phyloP scores from a whole-genome alignment of 1,140 invertebrate genomes.

The Bombus waltoni region DNA sequence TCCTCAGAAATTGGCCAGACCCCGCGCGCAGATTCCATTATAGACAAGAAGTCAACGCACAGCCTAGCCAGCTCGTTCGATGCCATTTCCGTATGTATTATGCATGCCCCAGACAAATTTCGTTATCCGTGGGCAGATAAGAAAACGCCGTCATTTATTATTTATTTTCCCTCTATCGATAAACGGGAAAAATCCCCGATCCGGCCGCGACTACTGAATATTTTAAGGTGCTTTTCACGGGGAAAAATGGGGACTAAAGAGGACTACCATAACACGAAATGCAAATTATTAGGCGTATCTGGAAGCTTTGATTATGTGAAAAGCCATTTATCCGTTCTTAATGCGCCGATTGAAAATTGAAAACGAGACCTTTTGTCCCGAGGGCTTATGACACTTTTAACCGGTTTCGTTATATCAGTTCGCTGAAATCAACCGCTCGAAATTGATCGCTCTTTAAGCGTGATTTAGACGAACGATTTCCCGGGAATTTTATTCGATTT shows the following conservation, averaged over 20 bases:
- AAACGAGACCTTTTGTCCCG: conserved; percentile 1
- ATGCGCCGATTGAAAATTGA: conserved; percentile 20
- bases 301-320: neutral
- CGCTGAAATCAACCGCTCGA: neutral
- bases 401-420: too few species aligned
- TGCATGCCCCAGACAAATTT: conserved; percentile 80
- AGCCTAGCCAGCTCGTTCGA: conserved; percentile 69
- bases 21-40: conserved; percentile 81
- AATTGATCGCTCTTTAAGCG: neutral
- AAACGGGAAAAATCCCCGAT: conserved; percentile 16
- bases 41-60: conserved; percentile 78
- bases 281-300: neutral
- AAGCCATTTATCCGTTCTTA: neutral
- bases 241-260: too few species aligned
- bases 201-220: conserved; percentile 6
- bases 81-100: conserved; percentile 79
- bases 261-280: neutral
- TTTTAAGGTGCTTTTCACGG: neutral
- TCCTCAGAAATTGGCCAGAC: conserved; percentile 74
- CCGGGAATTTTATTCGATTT: neutral
- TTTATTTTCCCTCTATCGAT: conserved; percentile 22
- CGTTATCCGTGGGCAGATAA: conserved; percentile 70
- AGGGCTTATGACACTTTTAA: too few species aligned
- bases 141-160: conserved; percentile 39
- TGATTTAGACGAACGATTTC: neutral